A percentile compares a stretch with the other conserved stretches of the same genome.
Conservation (phyloP, 1,140 invertebrate genomes). For the Trachymyrmex septentrionalis region DNA sequence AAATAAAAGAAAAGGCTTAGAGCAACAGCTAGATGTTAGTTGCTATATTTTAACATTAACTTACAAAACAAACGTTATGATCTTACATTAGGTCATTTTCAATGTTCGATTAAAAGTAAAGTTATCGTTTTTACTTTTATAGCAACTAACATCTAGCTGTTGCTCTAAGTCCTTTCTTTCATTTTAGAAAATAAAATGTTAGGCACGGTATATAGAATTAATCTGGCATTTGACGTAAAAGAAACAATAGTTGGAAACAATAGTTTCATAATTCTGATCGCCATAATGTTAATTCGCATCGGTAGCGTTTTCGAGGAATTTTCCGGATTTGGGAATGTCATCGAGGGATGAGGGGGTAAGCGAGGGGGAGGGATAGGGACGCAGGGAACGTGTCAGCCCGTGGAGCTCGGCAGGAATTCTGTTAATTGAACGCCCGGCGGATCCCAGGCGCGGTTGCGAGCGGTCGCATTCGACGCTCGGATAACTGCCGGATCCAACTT, state of each 20-base stretch:
- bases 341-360: constrained; percentile 13
- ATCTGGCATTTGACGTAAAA: neutral
- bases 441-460: constrained; percentile 70
- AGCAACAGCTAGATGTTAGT: too few species aligned
- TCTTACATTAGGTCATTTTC: too few species aligned
- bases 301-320: constrained; percentile 38
- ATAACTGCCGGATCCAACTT: constrained; percentile 75
- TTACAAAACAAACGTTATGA: too few species aligned
- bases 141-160: too few species aligned
- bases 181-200: neutral
- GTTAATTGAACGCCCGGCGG: constrained; percentile 74
- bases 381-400: constrained; percentile 64
- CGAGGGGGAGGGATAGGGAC: constrained; percentile 16
- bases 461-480: constrained; percentile 73
- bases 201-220: neutral
- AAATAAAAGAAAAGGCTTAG: too few species aligned
- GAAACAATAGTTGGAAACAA: neutral
- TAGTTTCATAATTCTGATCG: neutral
- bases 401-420: constrained; percentile 71
- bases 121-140: too few species aligned
- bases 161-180: too few species aligned
- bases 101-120: too few species aligned
- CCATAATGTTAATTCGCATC: constrained; percentile 22
- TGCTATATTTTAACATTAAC: too few species aligned
- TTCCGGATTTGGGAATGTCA: constrained; percentile 57